These are phyloP conservation scores for Calephelis nemesis DNA, from an alignment of 1,140 invertebrate species.

Conservation along the genomic window DNA sequence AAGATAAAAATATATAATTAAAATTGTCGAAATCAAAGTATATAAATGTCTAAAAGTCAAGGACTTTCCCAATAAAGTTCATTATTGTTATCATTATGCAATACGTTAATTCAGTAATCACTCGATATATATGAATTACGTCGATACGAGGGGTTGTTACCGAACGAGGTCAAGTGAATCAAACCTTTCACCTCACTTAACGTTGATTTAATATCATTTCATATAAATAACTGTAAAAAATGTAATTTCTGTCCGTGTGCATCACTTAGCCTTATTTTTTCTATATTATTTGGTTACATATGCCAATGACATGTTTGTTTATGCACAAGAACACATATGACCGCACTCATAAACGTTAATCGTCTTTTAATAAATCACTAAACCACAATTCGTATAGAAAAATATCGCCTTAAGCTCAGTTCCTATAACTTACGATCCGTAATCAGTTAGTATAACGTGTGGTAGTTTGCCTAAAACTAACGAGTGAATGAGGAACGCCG, in stretches of 20 bases:
- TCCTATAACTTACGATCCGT: not conserved
- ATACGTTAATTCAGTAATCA: constrained; percentile 35
- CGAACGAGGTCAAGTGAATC: constrained; percentile 42
- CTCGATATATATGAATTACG: constrained; percentile 38
- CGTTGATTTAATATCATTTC: constrained; percentile 36
- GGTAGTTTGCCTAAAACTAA: too few species aligned
- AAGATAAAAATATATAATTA: not conserved
- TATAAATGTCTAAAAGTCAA: constrained; percentile 9
- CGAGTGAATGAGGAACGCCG: too few species aligned
- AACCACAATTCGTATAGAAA: too few species aligned
- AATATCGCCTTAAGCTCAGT: too few species aligned
- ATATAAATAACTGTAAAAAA: not conserved
- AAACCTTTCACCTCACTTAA: constrained; percentile 50
- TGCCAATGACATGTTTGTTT: too few species aligned
- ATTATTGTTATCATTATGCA: constrained; percentile 28
- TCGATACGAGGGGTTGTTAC: constrained; percentile 33
- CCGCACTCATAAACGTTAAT: too few species aligned
- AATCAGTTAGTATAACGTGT: too few species aligned
- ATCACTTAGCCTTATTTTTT: too few species aligned
- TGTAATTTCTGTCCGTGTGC: too few species aligned
- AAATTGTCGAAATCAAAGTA: not conserved
- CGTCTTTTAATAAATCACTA: too few species aligned
- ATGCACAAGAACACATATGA: too few species aligned
- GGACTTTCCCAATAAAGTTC: not conserved
- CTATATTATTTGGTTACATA: too few species aligned